These are phyloP conservation scores for Anhinga anhinga DNA, from an alignment of 2,113 vertebrate genomes.

Conservation along the genomic window DNA sequence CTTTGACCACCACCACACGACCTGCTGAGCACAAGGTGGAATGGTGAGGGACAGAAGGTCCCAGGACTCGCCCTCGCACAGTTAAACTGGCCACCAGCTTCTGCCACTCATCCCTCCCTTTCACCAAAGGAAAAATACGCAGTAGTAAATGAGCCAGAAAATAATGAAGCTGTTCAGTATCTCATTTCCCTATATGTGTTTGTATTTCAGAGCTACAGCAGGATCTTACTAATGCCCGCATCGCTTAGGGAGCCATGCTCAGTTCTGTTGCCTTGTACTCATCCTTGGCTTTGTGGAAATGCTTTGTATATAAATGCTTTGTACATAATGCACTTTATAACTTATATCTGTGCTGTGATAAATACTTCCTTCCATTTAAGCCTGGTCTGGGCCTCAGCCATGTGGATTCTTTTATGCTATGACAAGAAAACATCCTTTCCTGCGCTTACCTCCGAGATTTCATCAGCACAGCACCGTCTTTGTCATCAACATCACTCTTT, in stretches of 20 bases:
- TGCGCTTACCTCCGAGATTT: background rate
- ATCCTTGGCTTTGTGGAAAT: background rate
- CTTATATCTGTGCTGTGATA: background rate
- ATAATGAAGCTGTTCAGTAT: background rate
- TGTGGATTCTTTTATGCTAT: background rate
- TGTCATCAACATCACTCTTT: background rate
- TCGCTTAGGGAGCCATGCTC: background rate
- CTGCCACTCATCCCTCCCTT: background rate
- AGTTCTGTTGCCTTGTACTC: background rate
- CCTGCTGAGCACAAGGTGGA: background rate
- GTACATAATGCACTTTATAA: background rate
- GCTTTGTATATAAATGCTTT: background rate
- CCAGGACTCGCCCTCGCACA: background rate
- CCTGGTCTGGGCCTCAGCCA: background rate
- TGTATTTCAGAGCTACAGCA: background rate
- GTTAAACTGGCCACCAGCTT: background rate
- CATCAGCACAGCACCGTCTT: background rate
- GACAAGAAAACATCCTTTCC: background rate
- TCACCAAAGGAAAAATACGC: background rate
- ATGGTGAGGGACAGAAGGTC: background rate
- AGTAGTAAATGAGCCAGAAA: background rate
- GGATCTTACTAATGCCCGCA: background rate
- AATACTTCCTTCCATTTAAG: background rate
- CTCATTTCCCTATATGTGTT: background rate
- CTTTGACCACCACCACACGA: background rate